Conservation (phyloP, 1,140 invertebrate species). For the Steinernema feltiae region DNA sequence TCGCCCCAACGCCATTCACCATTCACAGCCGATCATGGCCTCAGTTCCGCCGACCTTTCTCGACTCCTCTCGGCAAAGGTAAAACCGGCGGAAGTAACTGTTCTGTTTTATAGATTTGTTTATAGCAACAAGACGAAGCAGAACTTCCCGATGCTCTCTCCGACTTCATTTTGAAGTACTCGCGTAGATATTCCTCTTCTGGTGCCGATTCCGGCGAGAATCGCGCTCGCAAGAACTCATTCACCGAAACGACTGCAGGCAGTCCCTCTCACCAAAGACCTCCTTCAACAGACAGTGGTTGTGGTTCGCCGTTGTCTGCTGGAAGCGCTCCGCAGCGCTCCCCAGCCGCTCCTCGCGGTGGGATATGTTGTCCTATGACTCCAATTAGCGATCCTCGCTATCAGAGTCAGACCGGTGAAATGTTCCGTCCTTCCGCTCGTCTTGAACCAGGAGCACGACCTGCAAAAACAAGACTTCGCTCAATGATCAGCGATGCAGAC, state of each 20-base stretch:
- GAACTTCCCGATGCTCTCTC: constrained; percentile 54
- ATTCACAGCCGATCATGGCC: constrained; percentile 13
- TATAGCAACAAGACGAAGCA: constrained; percentile 28
- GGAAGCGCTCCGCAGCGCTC: constrained; percentile 32
- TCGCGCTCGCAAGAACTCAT: not conserved
- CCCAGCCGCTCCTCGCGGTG: constrained; percentile 32
- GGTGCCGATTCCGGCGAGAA: not conserved
- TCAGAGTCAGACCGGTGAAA: not conserved
- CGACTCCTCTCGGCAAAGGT: constrained; percentile 11
- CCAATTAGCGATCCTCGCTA: constrained; percentile 18
- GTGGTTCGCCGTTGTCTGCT: constrained; percentile 38
- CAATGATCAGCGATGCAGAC: constrained; percentile 47
- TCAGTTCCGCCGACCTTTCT: not conserved
- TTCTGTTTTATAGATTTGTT: not conserved
- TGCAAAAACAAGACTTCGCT: constrained; percentile 46
- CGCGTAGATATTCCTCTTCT: constrained; percentile 44
- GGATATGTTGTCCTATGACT: constrained; percentile 25
- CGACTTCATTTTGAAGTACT: constrained; percentile 57
- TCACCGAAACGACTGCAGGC: constrained; percentile 26
- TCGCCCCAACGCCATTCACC: constrained; percentile 5
- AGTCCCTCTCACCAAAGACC: constrained; percentile 38
- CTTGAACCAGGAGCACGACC: constrained; percentile 24
- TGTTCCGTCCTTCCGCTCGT: not conserved
- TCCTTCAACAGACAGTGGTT: constrained; percentile 24
- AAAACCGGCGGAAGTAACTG: not conserved